Evolutionary conservation across 64 coral and sea anemone genomes (phyloP).

Genomic region (Stichodactyla helianthus): DNA sequence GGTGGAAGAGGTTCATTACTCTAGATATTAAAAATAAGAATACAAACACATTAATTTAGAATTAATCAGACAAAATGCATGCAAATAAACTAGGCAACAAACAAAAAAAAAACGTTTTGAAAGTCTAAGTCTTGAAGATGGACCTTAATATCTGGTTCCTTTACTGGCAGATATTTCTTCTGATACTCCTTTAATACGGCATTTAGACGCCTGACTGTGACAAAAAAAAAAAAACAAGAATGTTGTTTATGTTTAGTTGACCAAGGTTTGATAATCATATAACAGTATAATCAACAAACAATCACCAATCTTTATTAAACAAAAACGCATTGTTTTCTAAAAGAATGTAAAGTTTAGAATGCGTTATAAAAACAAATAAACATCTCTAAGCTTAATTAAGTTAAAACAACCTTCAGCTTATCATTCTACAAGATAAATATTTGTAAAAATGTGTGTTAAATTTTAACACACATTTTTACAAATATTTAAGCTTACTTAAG

Average conservation of each 20-base stretch:
- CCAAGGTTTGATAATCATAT: no score
- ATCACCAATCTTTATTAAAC: no score
- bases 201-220: constrained; percentile 81
- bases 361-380: no score
- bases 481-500: no score
- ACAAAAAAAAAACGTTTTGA: neutral
- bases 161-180: constrained; percentile 86
- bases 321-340: no score
- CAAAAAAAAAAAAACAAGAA: neutral
- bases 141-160: constrained; percentile 69
- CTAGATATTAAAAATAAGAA: constrained; percentile 11
- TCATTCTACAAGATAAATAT: no score
- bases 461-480: no score
- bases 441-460: no score
- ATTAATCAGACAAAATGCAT: neutral
- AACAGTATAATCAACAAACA: no score
- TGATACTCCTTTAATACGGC: constrained; percentile 82
- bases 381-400: no score
- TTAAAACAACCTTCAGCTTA: no score
- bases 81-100: neutral
- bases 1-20: constrained; percentile 79
- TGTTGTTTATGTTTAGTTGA: neutral
- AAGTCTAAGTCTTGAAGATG: neutral
- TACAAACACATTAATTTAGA: neutral
- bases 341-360: no score